Conservation (phyloP, 2,888 invertebrate species). For the Agrypnus murinus region DNA sequence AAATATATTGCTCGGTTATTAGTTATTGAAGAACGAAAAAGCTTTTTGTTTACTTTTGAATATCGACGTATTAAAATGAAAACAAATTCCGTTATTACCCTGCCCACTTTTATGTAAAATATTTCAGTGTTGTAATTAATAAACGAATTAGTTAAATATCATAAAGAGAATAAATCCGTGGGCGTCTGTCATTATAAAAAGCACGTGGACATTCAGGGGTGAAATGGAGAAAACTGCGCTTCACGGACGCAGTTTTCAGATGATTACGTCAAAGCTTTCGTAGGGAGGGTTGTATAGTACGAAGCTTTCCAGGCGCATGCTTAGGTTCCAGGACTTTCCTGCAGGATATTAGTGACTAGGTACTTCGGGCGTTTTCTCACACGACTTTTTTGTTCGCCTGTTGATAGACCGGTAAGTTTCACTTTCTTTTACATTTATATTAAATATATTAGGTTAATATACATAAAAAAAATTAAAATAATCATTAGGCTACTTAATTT, state of each 20-base stretch:
- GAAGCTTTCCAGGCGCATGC: constrained; percentile 51
- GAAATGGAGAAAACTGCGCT: background rate
- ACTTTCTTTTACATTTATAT: too few relatives aligned
- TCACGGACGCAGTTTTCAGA: constrained; percentile 6
- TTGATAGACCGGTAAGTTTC: constrained; percentile 32
- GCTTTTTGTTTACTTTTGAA: too few relatives aligned
- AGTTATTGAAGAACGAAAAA: too few relatives aligned
- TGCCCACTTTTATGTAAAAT: too few relatives aligned
- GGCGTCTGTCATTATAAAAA: constrained; percentile 9
- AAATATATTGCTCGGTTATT: too few relatives aligned
- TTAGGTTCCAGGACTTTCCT: constrained; percentile 51
- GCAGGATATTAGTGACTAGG: constrained; percentile 39
- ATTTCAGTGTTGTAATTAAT: too few relatives aligned
- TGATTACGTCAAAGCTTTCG: constrained; percentile 39
- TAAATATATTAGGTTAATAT: too few relatives aligned
- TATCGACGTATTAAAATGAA: too few relatives aligned
- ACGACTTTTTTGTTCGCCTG: constrained; percentile 36
- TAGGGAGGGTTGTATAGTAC: constrained; percentile 45
- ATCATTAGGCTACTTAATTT: too few relatives aligned
- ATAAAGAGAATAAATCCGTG: background rate
- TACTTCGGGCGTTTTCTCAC: constrained; percentile 52
- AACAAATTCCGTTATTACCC: too few relatives aligned
- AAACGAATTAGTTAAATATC: too few relatives aligned
- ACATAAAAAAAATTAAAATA: too few relatives aligned
- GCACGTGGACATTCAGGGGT: constrained; percentile 21